phyloP scores from a whole-genome alignment of 2,888 invertebrate species.

The Pseudoips prasinana region DNA sequence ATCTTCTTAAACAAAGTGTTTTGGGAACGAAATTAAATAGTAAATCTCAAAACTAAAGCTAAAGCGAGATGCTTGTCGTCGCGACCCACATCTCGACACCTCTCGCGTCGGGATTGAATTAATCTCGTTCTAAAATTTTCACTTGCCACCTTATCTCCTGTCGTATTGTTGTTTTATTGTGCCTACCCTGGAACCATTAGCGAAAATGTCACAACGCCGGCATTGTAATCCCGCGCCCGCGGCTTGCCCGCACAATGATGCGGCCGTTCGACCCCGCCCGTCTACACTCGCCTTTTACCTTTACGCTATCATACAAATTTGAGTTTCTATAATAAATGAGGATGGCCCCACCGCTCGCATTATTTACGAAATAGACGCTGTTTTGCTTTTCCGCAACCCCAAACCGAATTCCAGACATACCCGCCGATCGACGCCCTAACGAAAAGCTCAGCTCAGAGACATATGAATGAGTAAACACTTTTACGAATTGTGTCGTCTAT shows the following conservation, averaged over 20 bases:
- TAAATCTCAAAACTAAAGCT: conserved; percentile 4
- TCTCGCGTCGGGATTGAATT: conserved; percentile 62
- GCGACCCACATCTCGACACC: conserved; percentile 25
- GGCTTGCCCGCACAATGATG: conserved; percentile 74
- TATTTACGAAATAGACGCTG: conserved; percentile 48
- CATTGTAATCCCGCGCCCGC: conserved; percentile 74
- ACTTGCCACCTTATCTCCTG: conserved; percentile 79
- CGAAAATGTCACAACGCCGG: conserved; percentile 79
- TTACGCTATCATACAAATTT: conserved; percentile 76
- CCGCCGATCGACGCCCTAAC: conserved; percentile 31
- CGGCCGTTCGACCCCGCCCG: conserved; percentile 68
- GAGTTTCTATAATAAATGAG: conserved; percentile 73
- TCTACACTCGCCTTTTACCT: conserved; percentile 66
- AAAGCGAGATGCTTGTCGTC: conserved; percentile 17
- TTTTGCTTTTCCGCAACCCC: conserved; percentile 37
- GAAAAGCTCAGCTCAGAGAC: conserved; percentile 40
- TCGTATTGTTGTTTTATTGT: conserved; percentile 81
- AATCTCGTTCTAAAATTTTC: conserved; percentile 79
- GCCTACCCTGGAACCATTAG: conserved; percentile 80
- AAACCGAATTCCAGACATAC: conserved; percentile 40
- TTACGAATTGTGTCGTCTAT: conserved; percentile 55
- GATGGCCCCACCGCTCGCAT: conserved; percentile 44
- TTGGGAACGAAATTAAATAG: too few species aligned
- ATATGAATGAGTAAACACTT: conserved; percentile 64
- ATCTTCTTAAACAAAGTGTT: too few species aligned